Evolutionary conservation across 2,113 vertebrate species (phyloP).

Genomic region (Nerophis lumbriciformis): DNA sequence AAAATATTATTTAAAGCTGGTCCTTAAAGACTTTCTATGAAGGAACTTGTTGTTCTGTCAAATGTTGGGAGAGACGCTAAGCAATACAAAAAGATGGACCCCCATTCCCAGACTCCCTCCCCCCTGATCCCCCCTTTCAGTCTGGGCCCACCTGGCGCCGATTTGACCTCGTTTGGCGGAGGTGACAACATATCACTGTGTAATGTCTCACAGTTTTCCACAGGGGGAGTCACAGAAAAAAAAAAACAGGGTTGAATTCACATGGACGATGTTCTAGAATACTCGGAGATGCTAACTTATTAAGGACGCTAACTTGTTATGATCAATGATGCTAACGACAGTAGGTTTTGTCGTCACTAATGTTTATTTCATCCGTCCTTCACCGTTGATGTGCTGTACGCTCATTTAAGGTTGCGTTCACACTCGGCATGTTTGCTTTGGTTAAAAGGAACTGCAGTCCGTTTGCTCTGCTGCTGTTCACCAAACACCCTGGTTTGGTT

Average conservation of each 20-base stretch:
- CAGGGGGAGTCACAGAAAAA: constrained; percentile 14
- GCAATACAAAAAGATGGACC: constrained; percentile 60
- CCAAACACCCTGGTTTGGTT: constrained; percentile 6
- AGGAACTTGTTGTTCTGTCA: constrained; percentile 41
- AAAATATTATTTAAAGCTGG: constrained; percentile 25
- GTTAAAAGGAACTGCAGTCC: constrained; percentile 9
- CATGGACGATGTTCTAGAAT: constrained; percentile 7
- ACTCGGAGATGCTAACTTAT: neutral
- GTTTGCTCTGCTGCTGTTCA: constrained; percentile 2
- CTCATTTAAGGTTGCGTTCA: too few relatives aligned
- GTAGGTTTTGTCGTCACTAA: constrained; percentile 35
- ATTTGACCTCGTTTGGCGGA: constrained; percentile 61
- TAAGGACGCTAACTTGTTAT: neutral
- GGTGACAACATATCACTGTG: constrained; percentile 67
- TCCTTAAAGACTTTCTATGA: constrained; percentile 43
- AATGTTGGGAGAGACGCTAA: constrained; percentile 58
- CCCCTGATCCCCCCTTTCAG: constrained; percentile 30
- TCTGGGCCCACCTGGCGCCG: constrained; percentile 53
- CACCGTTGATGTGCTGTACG: constrained; percentile 19
- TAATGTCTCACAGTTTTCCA: constrained; percentile 44
- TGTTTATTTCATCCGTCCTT: constrained; percentile 11
- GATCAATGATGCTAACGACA: constrained; percentile 10
- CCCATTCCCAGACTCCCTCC: neutral
- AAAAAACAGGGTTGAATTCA: constrained; percentile 13
- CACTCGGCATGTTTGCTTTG: too few relatives aligned